Evolutionary conservation across 2,888 invertebrate species (phyloP), one percentile per base, ranked within the genome.

Genomic region (Macaria notata): DNA sequence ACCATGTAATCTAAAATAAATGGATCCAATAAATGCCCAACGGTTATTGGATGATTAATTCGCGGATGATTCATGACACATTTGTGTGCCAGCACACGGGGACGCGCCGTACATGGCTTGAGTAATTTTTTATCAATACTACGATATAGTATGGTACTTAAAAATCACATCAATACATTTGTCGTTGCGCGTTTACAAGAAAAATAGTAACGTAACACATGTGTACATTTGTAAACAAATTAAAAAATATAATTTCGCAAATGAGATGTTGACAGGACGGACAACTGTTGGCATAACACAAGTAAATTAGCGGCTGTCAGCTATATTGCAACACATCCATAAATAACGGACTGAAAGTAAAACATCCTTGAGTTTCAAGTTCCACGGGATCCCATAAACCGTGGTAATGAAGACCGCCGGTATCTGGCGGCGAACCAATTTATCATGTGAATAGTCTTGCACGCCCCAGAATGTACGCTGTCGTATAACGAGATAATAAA

Each of bases 371-470:
- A 52, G 64, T 69, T 71, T 70, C 59, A 59, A 46, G 59, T 64
- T 68, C 68, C 66, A 68, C 66, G 69, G 61, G 61, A 66, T 66
- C 51, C 65, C 68, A 68, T 70, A 70, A 70, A 72, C 55, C 62
- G 60, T 65, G 58, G 59, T 71, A 70, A 70, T 66, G 60, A 69
- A 62, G 55, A 65, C 61, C 53, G 60, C 64, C 47, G 47, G 51
- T 53, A 68, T 70, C 62, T 62, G 47, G 57, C 66, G 66, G 50
- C 59, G 64, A 63, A 66, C 69, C 69, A 72, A 73, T 76, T 71
- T 72, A 68, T 69, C 69, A 71, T 70, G 72, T 70, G 70, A 71
- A 68, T 76, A 73, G 70, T 66, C 69, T 62, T 62, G 62, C 54
- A 61, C 66, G 66, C 57, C 65, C 59, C 61, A 56, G 56, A 65